Evolutionary conservation across 1,140 invertebrate species (phyloP), one percentile per base, ranked within the genome.

Genomic region (Hyles euphorbiae): DNA sequence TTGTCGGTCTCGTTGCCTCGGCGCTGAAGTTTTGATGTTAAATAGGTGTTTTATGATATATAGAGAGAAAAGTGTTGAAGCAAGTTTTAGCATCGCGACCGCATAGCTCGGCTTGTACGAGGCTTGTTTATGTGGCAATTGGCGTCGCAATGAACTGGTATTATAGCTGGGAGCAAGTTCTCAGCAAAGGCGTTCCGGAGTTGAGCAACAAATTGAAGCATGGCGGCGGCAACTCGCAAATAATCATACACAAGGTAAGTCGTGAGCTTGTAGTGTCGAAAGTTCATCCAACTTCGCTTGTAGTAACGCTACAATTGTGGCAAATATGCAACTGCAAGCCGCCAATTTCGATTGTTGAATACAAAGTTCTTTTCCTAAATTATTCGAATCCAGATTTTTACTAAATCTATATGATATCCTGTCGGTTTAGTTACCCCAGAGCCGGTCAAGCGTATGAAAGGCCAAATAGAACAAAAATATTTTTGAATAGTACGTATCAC

Each of bases 101-200:
- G 70, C 71, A 71, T 78, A 72, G 67, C 72, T 71, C 53, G 69
- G 64, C 5, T 74, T 62, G 61, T 59, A 63, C 49, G 62, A 64
- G 75, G 74, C 72, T 84, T 77, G 76, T 85, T 85, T 83, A 81
- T 80, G 73, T 79, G 70, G 76, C 79, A 85, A 83, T 85, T 79
- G 77, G 72, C 71, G 67, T 74, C 65, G 67, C 77, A 75, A 78
- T 75, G 78, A 76, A 77, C 76, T 66, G 65, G 58, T 59, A 65
- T 69, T 69, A 67, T 68, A 65, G 70, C 64, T 58, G 49, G 57
- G 65, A 82, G 60, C 60, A 78, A 80, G 61, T 76, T 77, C 64
- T 34, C 54, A 56, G 70, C 65, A 78, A 82, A 79, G 72, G 74
- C 73, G 68, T 69, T 72, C 63, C 58, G 56, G 67, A 76, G 65